Percentiles rank a stretch among this genome's conserved stretches.
Conservation (phyloP, 1,140 invertebrate genomes). For the Dryas iulia region DNA sequence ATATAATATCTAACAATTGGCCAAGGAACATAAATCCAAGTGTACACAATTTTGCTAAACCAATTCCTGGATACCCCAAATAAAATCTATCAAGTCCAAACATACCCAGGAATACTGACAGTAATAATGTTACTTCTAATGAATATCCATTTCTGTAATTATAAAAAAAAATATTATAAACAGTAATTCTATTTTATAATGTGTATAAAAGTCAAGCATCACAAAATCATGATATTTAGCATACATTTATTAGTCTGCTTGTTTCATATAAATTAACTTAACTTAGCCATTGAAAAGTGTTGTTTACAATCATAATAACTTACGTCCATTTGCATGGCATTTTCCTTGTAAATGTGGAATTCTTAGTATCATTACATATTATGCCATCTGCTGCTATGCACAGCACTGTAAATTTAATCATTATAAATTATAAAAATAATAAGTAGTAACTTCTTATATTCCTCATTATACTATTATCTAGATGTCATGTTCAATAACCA, state of each 20-base stretch:
- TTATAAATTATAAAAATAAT: too few relatives aligned
- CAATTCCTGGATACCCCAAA: conserved; percentile 96
- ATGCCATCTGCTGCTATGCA: conserved; percentile 92
- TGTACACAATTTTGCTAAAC: conserved; percentile 96
- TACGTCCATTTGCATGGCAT: conserved; percentile 96
- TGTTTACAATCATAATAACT: conserved; percentile 68
- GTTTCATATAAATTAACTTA: neutral
- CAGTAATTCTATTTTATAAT: too few relatives aligned
- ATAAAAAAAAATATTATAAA: conserved; percentile 27
- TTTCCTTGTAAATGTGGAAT: conserved; percentile 89
- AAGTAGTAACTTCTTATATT: too few relatives aligned
- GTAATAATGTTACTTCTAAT: conserved; percentile 93
- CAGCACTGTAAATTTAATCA: conserved; percentile 82
- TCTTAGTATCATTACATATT: conserved; percentile 89
- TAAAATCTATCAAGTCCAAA: conserved; percentile 99
- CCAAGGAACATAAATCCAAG: conserved; percentile 98
- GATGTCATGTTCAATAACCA: too few relatives aligned
- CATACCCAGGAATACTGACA: conserved; percentile 98
- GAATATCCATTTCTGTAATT: conserved; percentile 93
- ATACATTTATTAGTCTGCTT: neutral
- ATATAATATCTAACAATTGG: conserved; percentile 95
- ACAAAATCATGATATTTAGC: too few relatives aligned
- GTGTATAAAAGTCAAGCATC: too few relatives aligned
- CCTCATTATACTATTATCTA: too few relatives aligned
- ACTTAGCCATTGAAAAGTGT: too few relatives aligned